A percentile compares a stretch with the other conserved stretches of the same genome.
phyloP scores from a whole-genome alignment of 2,113 vertebrate species.

The Canis aureus region DNA sequence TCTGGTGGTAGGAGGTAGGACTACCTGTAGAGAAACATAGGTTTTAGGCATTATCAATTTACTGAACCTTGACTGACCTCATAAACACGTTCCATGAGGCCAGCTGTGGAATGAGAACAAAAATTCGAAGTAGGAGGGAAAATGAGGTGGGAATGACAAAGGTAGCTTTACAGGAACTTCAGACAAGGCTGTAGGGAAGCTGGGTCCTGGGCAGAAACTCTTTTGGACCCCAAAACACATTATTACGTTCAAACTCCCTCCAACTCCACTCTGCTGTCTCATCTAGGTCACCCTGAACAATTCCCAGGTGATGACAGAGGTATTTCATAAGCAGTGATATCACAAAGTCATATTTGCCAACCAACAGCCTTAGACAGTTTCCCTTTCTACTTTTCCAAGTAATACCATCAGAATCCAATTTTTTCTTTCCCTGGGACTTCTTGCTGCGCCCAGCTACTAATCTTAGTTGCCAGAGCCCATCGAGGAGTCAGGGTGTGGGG shows the following conservation, averaged over 20 bases:
- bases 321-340: neutral
- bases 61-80: neutral
- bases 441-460: fast-evolving
- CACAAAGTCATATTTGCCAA: neutral
- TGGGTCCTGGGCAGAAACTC: neutral
- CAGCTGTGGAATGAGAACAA: neutral
- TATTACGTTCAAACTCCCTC: fast-evolving
- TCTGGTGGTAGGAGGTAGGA: neutral
- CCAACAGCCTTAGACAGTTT: neutral
- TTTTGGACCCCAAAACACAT: neutral
- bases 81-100: neutral
- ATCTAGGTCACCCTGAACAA: neutral
- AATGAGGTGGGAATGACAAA: neutral
- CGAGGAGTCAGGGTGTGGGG: neutral
- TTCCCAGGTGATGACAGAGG: neutral
- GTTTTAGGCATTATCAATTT: neutral
- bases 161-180: neutral
- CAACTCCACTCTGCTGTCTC: neutral
- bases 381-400: neutral
- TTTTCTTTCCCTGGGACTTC: neutral
- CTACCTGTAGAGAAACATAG: neutral
- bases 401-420: neutral
- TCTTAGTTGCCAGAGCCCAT: neutral
- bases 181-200: neutral
- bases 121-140: neutral